A percentile compares a stretch with the other conserved stretches of the same genome.
These are phyloP conservation scores for Megatriorchis doriae DNA, from an alignment of 2,113 vertebrate species.

Conservation along the genomic window DNA sequence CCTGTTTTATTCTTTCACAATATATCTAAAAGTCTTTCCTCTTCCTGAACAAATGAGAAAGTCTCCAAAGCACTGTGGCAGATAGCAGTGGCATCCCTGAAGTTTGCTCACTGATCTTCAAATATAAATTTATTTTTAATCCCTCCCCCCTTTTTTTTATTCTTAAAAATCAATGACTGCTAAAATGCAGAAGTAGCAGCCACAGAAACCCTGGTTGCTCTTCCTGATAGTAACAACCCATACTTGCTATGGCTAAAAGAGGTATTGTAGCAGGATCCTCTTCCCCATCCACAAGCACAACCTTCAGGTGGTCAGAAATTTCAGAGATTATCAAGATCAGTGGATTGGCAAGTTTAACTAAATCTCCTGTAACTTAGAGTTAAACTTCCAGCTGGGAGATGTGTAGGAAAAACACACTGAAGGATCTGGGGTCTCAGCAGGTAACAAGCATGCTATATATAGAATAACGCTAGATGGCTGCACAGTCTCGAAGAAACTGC, in stretches of 20 bases:
- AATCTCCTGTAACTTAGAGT: neutral
- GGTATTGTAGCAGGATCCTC: neutral
- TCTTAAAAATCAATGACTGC: neutral
- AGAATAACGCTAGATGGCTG: slow-evolving; percentile 28
- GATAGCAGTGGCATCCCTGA: neutral
- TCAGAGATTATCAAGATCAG: neutral
- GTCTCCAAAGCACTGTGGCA: neutral
- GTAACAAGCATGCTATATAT: neutral
- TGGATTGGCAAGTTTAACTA: neutral
- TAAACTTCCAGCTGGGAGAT: neutral
- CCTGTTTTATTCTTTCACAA: neutral
- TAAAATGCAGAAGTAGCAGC: neutral
- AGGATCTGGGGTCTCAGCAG: neutral
- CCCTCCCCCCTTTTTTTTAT: rapidly evolving
- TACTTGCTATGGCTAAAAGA: neutral
- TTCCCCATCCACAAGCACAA: neutral
- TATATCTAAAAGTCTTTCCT: neutral
- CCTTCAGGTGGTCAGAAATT: neutral
- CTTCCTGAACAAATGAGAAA: neutral
- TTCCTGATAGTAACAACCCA: neutral
- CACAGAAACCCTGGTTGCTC: neutral
- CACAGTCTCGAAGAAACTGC: neutral
- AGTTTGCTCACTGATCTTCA: neutral
- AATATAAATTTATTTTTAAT: neutral
- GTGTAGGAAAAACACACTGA: neutral